phyloP scores from a whole-genome alignment of 2,888 invertebrate species.

The Chrysolina oricalcia region DNA sequence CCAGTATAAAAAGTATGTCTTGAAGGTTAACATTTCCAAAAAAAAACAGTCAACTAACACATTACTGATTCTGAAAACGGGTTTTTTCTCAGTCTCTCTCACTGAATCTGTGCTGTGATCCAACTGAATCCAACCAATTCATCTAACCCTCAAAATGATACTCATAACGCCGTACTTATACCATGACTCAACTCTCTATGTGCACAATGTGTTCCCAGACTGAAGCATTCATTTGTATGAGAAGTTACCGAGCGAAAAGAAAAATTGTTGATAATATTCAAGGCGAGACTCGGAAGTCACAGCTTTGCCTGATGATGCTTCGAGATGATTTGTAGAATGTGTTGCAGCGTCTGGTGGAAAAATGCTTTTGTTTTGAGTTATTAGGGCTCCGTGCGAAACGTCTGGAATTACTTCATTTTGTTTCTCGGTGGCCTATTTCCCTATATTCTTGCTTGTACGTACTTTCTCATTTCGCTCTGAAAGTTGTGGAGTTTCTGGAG shows the following conservation, averaged over 20 bases:
- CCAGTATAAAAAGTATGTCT: too few relatives aligned
- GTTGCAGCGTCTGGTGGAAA: slow-evolving; percentile 61
- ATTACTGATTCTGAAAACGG: too few relatives aligned
- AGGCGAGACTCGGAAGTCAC: slow-evolving; percentile 54
- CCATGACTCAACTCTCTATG: background rate
- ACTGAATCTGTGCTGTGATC: too few relatives aligned
- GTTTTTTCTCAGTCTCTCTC: too few relatives aligned
- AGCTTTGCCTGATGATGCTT: slow-evolving; percentile 59
- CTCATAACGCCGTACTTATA: background rate
- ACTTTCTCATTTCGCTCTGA: background rate
- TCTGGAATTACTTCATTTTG: slow-evolving; percentile 65
- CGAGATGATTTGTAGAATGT: slow-evolving; percentile 59
- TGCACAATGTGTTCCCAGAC: background rate
- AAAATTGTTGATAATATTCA: slow-evolving; percentile 51
- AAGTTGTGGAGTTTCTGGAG: slow-evolving; percentile 8
- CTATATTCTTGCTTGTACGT: slow-evolving; percentile 42
- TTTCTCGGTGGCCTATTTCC: slow-evolving; percentile 58
- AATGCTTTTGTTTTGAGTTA: slow-evolving; percentile 64
- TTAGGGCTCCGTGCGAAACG: slow-evolving; percentile 65
- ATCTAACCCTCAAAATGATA: background rate
- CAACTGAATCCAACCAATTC: too few relatives aligned
- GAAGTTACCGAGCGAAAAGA: slow-evolving; percentile 37
- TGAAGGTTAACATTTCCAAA: too few relatives aligned
- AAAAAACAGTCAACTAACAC: too few relatives aligned
- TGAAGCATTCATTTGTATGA: background rate